Evolutionary conservation across 2,888 invertebrate species (phyloP).

Genomic region (Tortricodes alternella): DNA sequence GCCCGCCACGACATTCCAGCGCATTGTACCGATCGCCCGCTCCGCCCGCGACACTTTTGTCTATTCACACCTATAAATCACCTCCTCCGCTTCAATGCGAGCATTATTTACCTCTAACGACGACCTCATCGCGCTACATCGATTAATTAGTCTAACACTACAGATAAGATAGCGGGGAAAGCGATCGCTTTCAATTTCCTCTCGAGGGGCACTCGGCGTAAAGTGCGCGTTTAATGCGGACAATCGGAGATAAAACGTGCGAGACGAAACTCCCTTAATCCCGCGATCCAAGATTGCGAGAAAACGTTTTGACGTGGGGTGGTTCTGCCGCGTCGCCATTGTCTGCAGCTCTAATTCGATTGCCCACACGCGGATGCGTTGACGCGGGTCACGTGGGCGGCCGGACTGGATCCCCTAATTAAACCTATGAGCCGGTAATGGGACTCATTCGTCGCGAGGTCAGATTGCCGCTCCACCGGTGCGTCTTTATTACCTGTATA

Average conservation of each 20-base stretch:
- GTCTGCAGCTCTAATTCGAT: constrained; percentile 78
- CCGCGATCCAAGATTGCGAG: constrained; percentile 82
- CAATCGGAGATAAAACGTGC: constrained; percentile 83
- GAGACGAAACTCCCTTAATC: constrained; percentile 81
- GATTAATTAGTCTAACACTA: constrained; percentile 82
- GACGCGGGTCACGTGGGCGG: constrained; percentile 65
- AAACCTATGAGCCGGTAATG: constrained; percentile 73
- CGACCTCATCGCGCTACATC: constrained; percentile 69
- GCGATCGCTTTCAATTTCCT: constrained; percentile 83
- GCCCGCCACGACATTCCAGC: constrained; percentile 78
- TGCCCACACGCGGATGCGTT: constrained; percentile 66
- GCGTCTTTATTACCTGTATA: constrained; percentile 52
- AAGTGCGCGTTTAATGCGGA: constrained; percentile 82
- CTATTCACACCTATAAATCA: constrained; percentile 81
- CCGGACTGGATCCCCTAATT: constrained; percentile 70
- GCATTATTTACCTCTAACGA: constrained; percentile 78
- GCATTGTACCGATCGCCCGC: constrained; percentile 76
- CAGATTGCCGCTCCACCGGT: constrained; percentile 50
- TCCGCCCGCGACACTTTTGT: constrained; percentile 80
- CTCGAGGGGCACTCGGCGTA: constrained; percentile 80
- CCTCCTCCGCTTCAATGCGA: constrained; percentile 67
- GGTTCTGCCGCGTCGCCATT: constrained; percentile 71
- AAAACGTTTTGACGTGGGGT: constrained; percentile 82
- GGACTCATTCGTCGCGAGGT: constrained; percentile 65
- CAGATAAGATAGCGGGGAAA: constrained; percentile 80